These are phyloP conservation scores for Rattus rattus DNA, from an alignment of 2,113 vertebrate genomes.

Conservation along the genomic window DNA sequence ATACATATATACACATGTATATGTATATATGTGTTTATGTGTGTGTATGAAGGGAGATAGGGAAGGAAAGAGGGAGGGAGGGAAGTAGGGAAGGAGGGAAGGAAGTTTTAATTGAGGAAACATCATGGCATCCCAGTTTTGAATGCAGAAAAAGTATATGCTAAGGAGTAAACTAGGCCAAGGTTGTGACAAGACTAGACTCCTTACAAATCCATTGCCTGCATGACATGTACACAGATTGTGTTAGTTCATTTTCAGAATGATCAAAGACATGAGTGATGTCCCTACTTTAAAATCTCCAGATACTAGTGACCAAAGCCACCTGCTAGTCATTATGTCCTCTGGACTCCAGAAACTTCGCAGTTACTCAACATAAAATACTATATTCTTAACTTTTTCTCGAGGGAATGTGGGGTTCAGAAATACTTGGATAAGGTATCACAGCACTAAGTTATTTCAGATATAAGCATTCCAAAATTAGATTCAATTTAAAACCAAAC, in stretches of 20 bases:
- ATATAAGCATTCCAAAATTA: constrained; percentile 27
- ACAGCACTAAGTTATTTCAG: neutral
- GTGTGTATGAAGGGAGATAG: too few relatives aligned
- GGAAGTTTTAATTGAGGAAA: neutral
- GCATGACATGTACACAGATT: too few relatives aligned
- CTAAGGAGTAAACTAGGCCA: neutral
- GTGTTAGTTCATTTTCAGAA: neutral
- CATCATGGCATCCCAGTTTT: neutral
- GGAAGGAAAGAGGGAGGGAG: too few relatives aligned
- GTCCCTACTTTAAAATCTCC: neutral
- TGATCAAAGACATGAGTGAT: neutral
- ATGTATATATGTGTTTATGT: too few relatives aligned
- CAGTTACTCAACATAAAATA: neutral
- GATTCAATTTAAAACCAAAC: neutral
- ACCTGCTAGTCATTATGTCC: neutral
- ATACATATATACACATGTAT: too few relatives aligned
- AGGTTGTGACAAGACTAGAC: neutral
- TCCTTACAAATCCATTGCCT: neutral
- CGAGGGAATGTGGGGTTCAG: neutral
- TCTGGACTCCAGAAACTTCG: too few relatives aligned
- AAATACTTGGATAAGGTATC: neutral
- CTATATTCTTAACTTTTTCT: neutral
- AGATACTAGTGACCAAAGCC: neutral
- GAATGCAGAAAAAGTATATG: neutral
- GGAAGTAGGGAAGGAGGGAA: neutral